Base-by-base conservation (phyloP, 2,888 invertebrate genomes). In the Ochropleura leucogaster region DNA sequence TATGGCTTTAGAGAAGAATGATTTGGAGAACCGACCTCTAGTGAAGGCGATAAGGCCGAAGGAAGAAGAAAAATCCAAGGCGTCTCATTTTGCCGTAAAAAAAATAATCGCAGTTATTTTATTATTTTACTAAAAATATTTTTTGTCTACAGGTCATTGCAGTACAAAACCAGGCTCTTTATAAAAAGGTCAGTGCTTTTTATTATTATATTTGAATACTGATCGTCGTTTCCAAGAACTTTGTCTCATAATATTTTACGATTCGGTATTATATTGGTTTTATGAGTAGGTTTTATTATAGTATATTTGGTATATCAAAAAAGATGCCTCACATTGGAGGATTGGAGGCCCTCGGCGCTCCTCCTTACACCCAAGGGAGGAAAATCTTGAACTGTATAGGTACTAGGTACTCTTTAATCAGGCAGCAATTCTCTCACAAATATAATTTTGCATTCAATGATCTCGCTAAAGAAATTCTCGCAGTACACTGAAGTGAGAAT, bases 401-500 rank as follows among this genome's bases (percentile, higher is more conserved):
- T n/a, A 16, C 72, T 68, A 53, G 68, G 44, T 30, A 70, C 51
- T 76, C 70, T 80, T 83, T 80, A 83, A 83, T 83, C 77, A 84
- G 68, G 51, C 68, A 69, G 80, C 79, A 59, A 73, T 78, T 78
- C 79, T 46, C 72, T 73, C 63, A 64, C 79, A 83, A 83, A 83
- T 83, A 85, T 85, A 84, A 85, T 84, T 85, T 84, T 78, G 74
- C 81, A 85, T 83, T 81, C 78, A 86, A 82, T 79, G 80, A 72
- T 82, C 74, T 68, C 62, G 72, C 83, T 76, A 82, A 86, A 85
- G 85, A 85, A 86, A 84, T 82, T 83, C 75, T 80, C 84, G 62
- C 77, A 78, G 85, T 82, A 81, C 80, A 83, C 77, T 82, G 78
- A 74, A 86, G 83, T 85, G 84, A 82, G 84, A 91, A 92, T 90